Evolutionary conservation across 1,140 invertebrate genomes (phyloP), one percentile per base, ranked within the genome.

Genomic region (Penaeus chinensis): DNA sequence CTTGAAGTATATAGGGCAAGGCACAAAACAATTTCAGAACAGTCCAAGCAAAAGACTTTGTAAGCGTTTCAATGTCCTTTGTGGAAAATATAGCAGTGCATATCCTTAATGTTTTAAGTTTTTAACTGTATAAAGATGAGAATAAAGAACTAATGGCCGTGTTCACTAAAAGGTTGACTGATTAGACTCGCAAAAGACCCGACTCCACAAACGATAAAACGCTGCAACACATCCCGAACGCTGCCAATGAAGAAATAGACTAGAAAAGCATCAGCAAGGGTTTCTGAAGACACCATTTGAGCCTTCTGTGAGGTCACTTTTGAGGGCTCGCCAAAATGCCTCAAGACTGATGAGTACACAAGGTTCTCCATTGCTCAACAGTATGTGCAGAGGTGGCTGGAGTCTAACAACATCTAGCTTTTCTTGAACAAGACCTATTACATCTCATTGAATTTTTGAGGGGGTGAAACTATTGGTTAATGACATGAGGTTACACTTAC

Each of bases 1-100:
- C 65, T 63, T 79, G 84, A 80, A 79, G 79, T 85, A 69, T 74
- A 32, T 63, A 76, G 76, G 84, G 78, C 76, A 85, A 85, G 84
- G 84, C 84, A 85, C 84, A 69, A 80, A 85, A 85, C 77, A 85
- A 85, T 78, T 85, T 79, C 66, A 69, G 84, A 85, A 85, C 84
- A 85, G 76, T 85, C 84, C 84, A 77, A 85, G 42, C 82, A 74
- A 61, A 84, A 71, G 47, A 83, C 37, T 61, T 19, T 61, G 61
- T 42, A 65, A 37, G 80, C 27, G 65, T 63, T 65, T 16, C 16
- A 32, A 20, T 32, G 66, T 84, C 82, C 71, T 74, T 84, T 84
- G 65, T 74, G 65, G 82, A 84, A 74, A 84, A 60, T 84, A 84
- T 76, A 76, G 37, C 65, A 16, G 37, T 37, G 63, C 63, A 69